Conservation (phyloP, 2,888 invertebrate species). For the Octonoba sinensis region DNA sequence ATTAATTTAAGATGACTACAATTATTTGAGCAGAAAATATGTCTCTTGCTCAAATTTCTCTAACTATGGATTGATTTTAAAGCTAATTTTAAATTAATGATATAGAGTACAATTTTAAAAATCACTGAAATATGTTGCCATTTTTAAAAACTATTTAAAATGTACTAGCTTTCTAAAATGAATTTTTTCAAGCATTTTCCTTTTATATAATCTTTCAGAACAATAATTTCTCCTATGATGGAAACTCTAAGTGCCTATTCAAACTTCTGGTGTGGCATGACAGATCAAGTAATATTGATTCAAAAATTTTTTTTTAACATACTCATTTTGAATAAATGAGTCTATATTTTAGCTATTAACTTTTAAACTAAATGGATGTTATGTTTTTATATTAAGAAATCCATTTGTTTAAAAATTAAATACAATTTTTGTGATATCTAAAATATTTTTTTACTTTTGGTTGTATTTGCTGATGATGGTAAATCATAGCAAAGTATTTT, state of each 20-base stretch:
- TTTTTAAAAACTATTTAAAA: slow-evolving; percentile 75
- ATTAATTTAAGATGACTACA: too few species aligned
- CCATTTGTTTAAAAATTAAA: background rate
- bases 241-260: slow-evolving; percentile 89
- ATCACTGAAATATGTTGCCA: too few species aligned
- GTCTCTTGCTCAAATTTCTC: too few species aligned
- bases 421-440: too few species aligned
- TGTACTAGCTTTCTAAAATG: slow-evolving; percentile 78
- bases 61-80: too few species aligned
- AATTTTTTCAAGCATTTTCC: slow-evolving; percentile 3
- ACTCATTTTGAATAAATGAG: background rate
- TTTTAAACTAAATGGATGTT: background rate
- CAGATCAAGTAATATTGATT: slow-evolving; percentile 74
- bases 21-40: too few species aligned
- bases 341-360: background rate
- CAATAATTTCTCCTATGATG: slow-evolving; percentile 86
- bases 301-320: background rate
- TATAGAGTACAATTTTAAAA: too few species aligned
- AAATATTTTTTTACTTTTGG: too few species aligned
- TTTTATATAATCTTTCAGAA: slow-evolving; percentile 67
- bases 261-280: slow-evolving; percentile 97
- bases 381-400: background rate
- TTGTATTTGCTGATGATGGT: too few species aligned
- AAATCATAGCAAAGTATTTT: too few species aligned
- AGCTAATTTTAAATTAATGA: too few species aligned